These are phyloP conservation scores for Acanthiza pusilla DNA, from an alignment of 2,797 vertebrate genomes.

Conservation along the genomic window DNA sequence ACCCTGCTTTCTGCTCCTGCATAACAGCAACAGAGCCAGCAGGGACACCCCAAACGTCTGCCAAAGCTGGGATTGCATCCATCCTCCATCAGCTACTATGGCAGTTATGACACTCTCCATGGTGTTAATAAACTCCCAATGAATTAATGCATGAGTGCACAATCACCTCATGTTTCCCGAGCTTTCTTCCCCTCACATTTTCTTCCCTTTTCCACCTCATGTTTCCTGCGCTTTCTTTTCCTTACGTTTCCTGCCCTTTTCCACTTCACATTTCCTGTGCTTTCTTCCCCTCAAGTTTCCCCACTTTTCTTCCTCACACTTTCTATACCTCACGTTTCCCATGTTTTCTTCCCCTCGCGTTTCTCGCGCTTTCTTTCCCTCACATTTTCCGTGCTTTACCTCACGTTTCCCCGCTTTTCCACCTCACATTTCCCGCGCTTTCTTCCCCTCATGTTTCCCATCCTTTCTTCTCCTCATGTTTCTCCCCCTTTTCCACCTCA, in stretches of 20 bases:
- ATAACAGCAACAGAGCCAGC: background rate
- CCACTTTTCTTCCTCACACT: no score
- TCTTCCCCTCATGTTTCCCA: no score
- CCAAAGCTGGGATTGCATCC: background rate
- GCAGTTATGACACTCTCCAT: fast-evolving
- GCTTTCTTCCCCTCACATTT: background rate
- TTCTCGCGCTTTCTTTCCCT: background rate
- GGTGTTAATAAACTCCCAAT: background rate
- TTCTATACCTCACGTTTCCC: background rate
- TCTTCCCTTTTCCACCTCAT: no score
- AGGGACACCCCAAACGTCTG: background rate
- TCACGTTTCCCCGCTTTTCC: background rate
- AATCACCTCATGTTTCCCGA: background rate
- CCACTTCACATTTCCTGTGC: background rate
- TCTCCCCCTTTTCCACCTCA: no score
- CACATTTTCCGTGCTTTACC: background rate
- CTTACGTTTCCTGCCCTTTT: background rate
- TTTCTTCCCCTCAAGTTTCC: background rate
- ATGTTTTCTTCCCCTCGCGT: background rate
- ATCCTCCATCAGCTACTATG: background rate
- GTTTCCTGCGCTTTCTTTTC: no score
- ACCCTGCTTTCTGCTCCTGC: background rate
- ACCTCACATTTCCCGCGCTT: no score
- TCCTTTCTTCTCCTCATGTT: no score
- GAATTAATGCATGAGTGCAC: background rate